These are phyloP conservation scores for Gobio occitaniae DNA, from an alignment of 2,797 vertebrate genomes.

Conservation along the genomic window DNA sequence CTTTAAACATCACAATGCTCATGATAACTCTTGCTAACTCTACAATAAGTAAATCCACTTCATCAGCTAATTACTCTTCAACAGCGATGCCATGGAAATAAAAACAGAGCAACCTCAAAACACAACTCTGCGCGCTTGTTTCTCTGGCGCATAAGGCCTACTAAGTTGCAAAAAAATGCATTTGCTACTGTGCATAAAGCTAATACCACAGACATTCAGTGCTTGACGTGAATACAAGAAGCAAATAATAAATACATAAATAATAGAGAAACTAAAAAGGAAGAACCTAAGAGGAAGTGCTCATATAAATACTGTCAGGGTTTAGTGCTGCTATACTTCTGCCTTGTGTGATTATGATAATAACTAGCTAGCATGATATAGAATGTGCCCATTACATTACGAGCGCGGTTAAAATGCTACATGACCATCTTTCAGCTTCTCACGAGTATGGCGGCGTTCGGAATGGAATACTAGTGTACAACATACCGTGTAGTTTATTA, in stretches of 20 bases:
- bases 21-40: not conserved
- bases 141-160: not conserved
- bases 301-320: constrained; percentile 26
- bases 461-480: constrained; percentile 7
- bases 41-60: not conserved
- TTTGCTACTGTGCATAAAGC: constrained; percentile 70
- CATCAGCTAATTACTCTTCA: not conserved
- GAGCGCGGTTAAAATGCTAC: constrained; percentile 15
- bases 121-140: not conserved
- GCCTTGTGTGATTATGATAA: not conserved
- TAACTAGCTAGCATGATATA: not conserved
- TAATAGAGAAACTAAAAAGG: constrained; percentile 67
- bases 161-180: constrained; percentile 64
- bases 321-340: constrained; percentile 28
- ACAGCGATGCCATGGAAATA: no score
- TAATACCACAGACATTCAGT: constrained; percentile 76
- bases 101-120: no score
- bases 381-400: constrained; percentile 4
- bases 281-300: constrained; percentile 57
- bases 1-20: not conserved
- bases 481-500: not conserved
- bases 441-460: not conserved
- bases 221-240: constrained; percentile 64
- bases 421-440: constrained; percentile 2
- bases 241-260: constrained; percentile 74